phyloP scores from a whole-genome alignment of 2,113 vertebrate species.

The Egretta garzetta region DNA sequence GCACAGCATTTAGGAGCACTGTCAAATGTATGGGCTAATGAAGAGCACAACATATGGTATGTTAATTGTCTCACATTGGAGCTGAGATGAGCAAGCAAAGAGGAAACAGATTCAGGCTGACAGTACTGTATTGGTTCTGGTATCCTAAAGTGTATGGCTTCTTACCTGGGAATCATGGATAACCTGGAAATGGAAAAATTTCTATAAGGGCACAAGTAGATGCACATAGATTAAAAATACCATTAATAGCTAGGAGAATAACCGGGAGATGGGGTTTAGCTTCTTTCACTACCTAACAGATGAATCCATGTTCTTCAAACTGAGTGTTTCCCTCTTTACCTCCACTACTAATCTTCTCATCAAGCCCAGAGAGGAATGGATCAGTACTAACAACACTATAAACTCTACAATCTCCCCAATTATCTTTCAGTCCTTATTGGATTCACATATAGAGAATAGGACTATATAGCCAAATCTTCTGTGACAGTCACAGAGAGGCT shows the following conservation, averaged over 20 bases:
- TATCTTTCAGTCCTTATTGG: background rate
- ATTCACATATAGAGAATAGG: background rate
- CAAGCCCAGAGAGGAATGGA: background rate
- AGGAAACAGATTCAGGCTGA: background rate
- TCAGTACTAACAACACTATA: background rate
- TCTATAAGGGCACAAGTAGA: background rate
- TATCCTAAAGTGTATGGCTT: background rate
- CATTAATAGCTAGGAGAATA: background rate
- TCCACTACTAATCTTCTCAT: background rate
- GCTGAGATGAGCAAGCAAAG: background rate
- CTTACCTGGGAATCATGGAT: background rate
- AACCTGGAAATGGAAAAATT: background rate
- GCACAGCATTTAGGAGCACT: background rate
- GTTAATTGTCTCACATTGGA: slow-evolving; percentile 1
- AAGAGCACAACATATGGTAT: background rate
- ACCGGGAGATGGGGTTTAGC: background rate
- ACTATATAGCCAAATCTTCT: background rate
- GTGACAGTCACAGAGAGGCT: background rate
- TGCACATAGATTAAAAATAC: background rate
- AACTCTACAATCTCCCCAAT: background rate
- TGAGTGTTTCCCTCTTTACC: background rate
- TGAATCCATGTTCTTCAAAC: background rate
- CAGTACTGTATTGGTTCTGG: background rate
- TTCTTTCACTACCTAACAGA: background rate
- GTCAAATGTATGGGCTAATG: background rate